Conservation (phyloP, 2,113 vertebrate genomes). For the Xiphophorus maculatus region DNA sequence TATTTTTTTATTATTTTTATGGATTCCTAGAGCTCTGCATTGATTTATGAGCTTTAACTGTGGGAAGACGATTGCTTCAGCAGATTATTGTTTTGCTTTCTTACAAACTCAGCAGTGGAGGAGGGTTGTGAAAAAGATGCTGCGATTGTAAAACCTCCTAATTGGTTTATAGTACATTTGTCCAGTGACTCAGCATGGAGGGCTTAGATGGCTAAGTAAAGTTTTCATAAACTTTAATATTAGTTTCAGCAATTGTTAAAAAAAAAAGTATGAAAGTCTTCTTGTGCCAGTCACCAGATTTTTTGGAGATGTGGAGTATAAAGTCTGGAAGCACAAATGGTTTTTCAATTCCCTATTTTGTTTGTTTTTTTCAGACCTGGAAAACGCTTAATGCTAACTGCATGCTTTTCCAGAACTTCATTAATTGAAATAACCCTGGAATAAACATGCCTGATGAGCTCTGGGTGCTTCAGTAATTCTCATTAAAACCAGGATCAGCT, state of each 20-base stretch:
- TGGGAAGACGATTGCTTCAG: not conserved
- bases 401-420: no score
- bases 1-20: slow-evolving; percentile 4
- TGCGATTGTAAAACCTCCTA: not conserved
- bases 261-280: not conserved
- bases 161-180: not conserved
- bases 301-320: no score
- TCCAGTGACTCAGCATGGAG: not conserved
- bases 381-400: no score
- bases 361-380: no score
- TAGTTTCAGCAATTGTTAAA: not conserved
- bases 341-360: no score
- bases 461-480: no score
- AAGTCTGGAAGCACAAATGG: no score
- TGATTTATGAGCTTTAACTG: slow-evolving; percentile 11
- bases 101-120: not conserved
- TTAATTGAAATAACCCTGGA: no score
- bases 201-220: not conserved
- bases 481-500: not conserved
- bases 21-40: not conserved
- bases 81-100: not conserved
- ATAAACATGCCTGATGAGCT: no score
- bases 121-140: not conserved
- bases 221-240: not conserved
- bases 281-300: no score